Evolutionary conservation across 2,797 vertebrate genomes (phyloP).

Genomic region (Nothura maculosa): DNA sequence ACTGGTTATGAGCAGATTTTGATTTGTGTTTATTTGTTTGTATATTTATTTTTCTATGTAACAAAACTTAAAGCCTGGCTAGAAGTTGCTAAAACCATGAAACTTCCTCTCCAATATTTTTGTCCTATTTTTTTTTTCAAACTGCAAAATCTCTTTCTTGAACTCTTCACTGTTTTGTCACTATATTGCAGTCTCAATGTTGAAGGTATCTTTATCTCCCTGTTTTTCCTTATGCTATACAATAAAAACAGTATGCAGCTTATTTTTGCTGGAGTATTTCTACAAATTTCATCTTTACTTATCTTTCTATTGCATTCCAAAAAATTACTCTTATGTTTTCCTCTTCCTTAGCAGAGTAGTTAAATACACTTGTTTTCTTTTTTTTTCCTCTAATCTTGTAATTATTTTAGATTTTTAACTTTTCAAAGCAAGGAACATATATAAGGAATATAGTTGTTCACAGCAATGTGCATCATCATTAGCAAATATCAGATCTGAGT

Average conservation of each 20-base stretch:
- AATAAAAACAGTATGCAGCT: accelerated
- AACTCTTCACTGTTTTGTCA: neutral
- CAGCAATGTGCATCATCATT: neutral
- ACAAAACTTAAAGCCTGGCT: neutral
- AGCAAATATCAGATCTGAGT: neutral
- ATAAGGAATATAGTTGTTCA: neutral
- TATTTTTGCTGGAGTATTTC: neutral
- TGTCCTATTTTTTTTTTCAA: neutral
- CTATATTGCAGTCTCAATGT: neutral
- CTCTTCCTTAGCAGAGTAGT: neutral
- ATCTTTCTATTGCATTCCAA: neutral
- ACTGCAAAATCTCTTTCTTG: neutral
- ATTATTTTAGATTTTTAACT: neutral
- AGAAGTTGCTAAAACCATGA: neutral
- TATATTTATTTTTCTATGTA: neutral
- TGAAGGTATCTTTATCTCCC: neutral
- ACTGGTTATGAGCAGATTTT: neutral
- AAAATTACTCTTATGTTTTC: neutral
- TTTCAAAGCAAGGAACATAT: neutral
- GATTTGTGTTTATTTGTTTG: neutral
- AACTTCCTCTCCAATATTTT: neutral
- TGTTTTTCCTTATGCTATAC: neutral
- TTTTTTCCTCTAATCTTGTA: neutral
- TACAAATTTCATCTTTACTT: neutral
- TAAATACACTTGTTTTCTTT: neutral